Conservation (phyloP, 2,888 invertebrate species). For the Brassicogethes aeneus region DNA sequence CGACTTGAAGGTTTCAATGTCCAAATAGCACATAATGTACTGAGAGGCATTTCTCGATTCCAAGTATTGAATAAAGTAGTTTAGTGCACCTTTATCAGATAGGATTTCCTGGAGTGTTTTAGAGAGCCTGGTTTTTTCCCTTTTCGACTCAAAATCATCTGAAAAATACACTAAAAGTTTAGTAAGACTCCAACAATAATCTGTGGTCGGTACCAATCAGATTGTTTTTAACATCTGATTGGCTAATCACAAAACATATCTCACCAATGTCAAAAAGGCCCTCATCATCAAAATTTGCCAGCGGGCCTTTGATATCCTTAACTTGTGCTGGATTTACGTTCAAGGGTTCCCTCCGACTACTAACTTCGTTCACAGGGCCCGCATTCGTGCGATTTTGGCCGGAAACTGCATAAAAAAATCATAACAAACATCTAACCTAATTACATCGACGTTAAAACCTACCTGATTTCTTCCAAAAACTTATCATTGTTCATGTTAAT, state of each 20-base stretch:
- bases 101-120: conserved; percentile 69
- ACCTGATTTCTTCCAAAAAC: conserved; percentile 72
- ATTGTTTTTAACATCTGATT: neutral
- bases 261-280: conserved; percentile 35
- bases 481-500: conserved; percentile 52
- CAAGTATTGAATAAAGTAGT: conserved; percentile 80
- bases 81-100: conserved; percentile 67
- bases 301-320: conserved; percentile 9
- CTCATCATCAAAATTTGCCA: conserved; percentile 33
- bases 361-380: neutral
- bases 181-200: too few species aligned
- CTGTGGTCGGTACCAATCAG: too few species aligned
- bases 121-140: conserved; percentile 53
- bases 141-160: conserved; percentile 28
- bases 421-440: conserved; percentile 14
- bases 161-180: conserved; percentile 10
- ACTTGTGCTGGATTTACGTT: neutral
- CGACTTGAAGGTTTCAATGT: conserved; percentile 58
- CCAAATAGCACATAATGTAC: conserved; percentile 67
- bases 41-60: conserved; percentile 60
- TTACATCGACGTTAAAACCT: conserved; percentile 20
- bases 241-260: conserved; percentile 4
- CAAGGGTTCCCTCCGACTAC: conserved; percentile 2
- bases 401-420: conserved; percentile 17
- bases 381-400: conserved; percentile 23